Evolutionary conservation across 2,113 vertebrate species (phyloP).

Genomic region (Cyanistes caeruleus): DNA sequence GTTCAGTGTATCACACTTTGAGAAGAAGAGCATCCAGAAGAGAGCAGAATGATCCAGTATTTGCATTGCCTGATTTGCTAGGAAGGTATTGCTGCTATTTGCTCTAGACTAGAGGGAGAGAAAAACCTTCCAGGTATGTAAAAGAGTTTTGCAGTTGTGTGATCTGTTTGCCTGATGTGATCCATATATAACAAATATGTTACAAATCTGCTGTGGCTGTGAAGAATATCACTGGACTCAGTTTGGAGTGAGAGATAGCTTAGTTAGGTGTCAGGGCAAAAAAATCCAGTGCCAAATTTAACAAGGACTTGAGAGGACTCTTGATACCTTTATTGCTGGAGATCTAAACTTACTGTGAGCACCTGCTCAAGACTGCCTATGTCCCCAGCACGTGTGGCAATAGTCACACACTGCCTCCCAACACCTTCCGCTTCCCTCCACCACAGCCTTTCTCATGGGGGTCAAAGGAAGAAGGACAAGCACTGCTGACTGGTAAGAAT

Average conservation of each 20-base stretch:
- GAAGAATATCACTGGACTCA: background rate
- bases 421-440: background rate
- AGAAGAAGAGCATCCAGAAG: background rate
- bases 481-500: background rate
- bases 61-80: background rate
- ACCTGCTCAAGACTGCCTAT: background rate
- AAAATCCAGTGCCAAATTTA: background rate
- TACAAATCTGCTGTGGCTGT: background rate
- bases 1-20: background rate
- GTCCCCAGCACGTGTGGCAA: fast-evolving
- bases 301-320: background rate
- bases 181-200: background rate
- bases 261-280: background rate
- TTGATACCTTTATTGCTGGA: background rate
- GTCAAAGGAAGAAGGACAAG: background rate
- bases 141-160: background rate
- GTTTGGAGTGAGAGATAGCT: background rate
- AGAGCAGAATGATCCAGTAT: background rate
- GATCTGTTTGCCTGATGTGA: background rate
- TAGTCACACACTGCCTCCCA: fast-evolving
- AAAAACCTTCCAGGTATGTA: background rate
- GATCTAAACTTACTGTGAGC: fast-evolving
- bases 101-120: background rate
- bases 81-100: background rate
- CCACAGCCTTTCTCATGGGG: fast-evolving